phyloP scores from a whole-genome alignment of 1,140 invertebrate genomes.

The Augochlora pura region DNA sequence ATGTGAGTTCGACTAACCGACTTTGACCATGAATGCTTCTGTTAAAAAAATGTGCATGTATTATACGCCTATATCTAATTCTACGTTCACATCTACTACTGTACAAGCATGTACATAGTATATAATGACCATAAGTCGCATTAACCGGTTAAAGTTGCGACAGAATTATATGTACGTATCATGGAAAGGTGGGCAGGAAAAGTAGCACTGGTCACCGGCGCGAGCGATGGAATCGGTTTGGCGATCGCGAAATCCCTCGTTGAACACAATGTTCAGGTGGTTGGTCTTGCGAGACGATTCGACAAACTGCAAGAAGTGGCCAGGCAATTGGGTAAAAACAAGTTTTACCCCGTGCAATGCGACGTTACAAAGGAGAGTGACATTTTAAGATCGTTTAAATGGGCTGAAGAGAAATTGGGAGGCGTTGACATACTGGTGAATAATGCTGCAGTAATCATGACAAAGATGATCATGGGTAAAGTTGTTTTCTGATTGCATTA shows the following conservation, averaged over 20 bases:
- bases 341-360: slow-evolving; percentile 78
- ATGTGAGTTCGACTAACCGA: too few relatives aligned
- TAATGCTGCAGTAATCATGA: slow-evolving; percentile 82
- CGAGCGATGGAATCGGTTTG: slow-evolving; percentile 86
- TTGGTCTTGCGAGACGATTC: slow-evolving; percentile 81
- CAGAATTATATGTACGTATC: too few relatives aligned
- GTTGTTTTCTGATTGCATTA: too few relatives aligned
- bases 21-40: too few relatives aligned
- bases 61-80: too few relatives aligned
- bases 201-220: slow-evolving; percentile 87
- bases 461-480: slow-evolving; percentile 44
- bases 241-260: slow-evolving; percentile 82
- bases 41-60: too few relatives aligned
- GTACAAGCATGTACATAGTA: too few relatives aligned
- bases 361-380: slow-evolving; percentile 83
- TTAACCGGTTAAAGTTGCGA: too few relatives aligned
- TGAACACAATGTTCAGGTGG: slow-evolving; percentile 82
- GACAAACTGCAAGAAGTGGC: slow-evolving; percentile 74
- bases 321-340: slow-evolving; percentile 45
- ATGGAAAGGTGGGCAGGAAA: slow-evolving; percentile 87
- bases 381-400: slow-evolving; percentile 82
- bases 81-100: too few relatives aligned
- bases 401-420: slow-evolving; percentile 81
- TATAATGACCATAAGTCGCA: too few relatives aligned
- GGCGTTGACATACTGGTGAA: slow-evolving; percentile 85